Percentiles rank a stretch among this genome's conserved stretches.
Evolutionary conservation across 2,888 invertebrate species (phyloP).

Genomic region (Slavum lentiscoides): DNA sequence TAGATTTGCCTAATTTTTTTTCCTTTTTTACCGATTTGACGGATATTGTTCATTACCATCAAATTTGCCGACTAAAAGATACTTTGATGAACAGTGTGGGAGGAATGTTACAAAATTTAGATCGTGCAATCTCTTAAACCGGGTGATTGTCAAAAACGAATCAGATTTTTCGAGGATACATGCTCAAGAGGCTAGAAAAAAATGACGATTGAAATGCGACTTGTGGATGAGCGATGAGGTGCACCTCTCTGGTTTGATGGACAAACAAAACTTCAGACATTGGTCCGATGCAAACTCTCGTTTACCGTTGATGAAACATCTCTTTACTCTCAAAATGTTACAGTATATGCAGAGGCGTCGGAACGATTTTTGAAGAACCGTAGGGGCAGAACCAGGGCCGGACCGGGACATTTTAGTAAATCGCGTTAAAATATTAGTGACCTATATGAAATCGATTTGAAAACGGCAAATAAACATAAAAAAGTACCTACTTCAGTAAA

Average conservation of each 20-base stretch:
- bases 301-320: conserved; percentile 27
- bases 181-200: conserved; percentile 17
- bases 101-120: conserved; percentile 57
- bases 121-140: conserved; percentile 55
- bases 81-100: conserved; percentile 56
- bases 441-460: too few species aligned
- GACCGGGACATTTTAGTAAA: too few species aligned
- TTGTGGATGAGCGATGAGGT: conserved; percentile 20
- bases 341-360: too few species aligned
- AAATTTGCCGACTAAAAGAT: too few species aligned
- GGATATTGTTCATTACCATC: too few species aligned
- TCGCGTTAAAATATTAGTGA: too few species aligned
- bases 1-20: too few species aligned
- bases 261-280: conserved; percentile 20
- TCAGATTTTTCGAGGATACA: conserved; percentile 22
- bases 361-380: too few species aligned
- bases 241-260: conserved; percentile 27
- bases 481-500: too few species aligned
- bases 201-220: not conserved
- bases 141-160: not conserved
- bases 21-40: too few species aligned
- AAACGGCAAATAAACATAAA: too few species aligned
- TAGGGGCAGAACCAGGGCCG: too few species aligned
- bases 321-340: conserved; percentile 35
- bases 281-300: conserved; percentile 17